Base-by-base conservation (phyloP, 2,113 vertebrate species). In the Pseudonaja textilis region DNA sequence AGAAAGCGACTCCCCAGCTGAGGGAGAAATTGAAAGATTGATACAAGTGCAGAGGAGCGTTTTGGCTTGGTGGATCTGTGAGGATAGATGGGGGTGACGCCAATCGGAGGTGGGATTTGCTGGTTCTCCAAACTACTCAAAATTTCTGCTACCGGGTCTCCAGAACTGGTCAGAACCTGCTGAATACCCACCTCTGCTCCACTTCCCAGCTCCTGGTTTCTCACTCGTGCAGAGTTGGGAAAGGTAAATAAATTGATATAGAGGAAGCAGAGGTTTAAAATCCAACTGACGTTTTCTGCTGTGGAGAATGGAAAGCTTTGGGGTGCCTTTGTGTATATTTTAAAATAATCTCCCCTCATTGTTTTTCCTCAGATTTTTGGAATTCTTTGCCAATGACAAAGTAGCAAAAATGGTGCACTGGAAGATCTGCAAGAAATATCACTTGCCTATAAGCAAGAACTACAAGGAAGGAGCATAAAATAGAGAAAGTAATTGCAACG, bases 1-100 rank as follows among this genome's bases (percentile, higher is more conserved):
- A 96, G 95, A 98, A 98, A 98, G 96, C 96, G 98, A 97, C 97
- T 96, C 98, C 98, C 96, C 92, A 97, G 96, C 95, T 93, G 94
- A 96, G 94, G 96, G 91, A 95, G 97, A 95, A 97, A 96, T 90
- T 89, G 92, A 88, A 57, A 87, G 94, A 97, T 95, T 95, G 96
- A 95, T 94, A 93, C 94, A 74, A 92, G 50, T 52, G n/a, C 14
- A 29, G 85, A 54, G 34, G 59, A 74, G 59, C 4, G 14, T 86
- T 85, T 90, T 39, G 92, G 29, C 20, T 57, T 64, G 89, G 54
- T 23, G 29, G 69, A 47, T 25, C 23, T 52, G 5, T n/a, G 59
- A 50, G 47, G 9, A 50, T 50, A 50, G 47, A 50, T 50, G 8
- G 47, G 47, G 47, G 47, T 7, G 47, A 1, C 1, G 8, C 1